Percentiles rank a stretch among this genome's conserved stretches.
phyloP scores from a whole-genome alignment of 2,113 vertebrate genomes.

The Oryzias woworae region DNA sequence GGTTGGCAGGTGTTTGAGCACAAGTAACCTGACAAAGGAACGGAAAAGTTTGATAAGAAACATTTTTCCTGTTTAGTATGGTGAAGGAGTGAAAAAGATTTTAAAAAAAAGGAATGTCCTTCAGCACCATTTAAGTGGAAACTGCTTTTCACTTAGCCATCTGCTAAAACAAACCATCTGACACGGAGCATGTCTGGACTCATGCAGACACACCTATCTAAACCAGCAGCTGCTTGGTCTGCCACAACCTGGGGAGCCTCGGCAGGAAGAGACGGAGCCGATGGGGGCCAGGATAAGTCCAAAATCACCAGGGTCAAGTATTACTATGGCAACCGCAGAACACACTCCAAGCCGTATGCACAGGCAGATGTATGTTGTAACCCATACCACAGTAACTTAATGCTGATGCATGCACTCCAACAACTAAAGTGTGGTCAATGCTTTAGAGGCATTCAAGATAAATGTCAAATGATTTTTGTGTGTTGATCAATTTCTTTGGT shows the following conservation, averaged over 20 bases:
- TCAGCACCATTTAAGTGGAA: slow-evolving; percentile 10
- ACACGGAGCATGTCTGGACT: slow-evolving; percentile 54
- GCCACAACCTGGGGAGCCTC: slow-evolving; percentile 26
- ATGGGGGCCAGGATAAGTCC: slow-evolving; percentile 65
- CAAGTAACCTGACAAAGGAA: too few relatives aligned
- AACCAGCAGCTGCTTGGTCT: slow-evolving; percentile 59
- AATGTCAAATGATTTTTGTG: background rate
- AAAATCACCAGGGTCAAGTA: slow-evolving; percentile 42
- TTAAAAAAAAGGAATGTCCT: background rate
- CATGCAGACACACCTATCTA: slow-evolving; percentile 72
- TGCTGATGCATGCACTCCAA: slow-evolving; percentile 19
- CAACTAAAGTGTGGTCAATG: background rate
- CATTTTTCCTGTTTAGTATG: too few relatives aligned
- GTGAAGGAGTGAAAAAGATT: too few relatives aligned
- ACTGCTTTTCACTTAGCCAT: slow-evolving; percentile 27
- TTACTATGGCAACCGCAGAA: slow-evolving; percentile 43
- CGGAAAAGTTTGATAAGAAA: too few relatives aligned
- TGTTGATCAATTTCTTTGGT: background rate
- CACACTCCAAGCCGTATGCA: slow-evolving; percentile 26
- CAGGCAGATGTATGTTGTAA: slow-evolving; percentile 38
- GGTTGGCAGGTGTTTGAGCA: too few relatives aligned
- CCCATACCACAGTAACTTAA: slow-evolving; percentile 27
- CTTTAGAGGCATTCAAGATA: background rate
- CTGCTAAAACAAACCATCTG: slow-evolving; percentile 37
- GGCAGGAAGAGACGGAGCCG: slow-evolving; percentile 54